A percentile compares a stretch with the other conserved stretches of the same genome.
phyloP scores from a whole-genome alignment of 2,113 vertebrate genomes.

The Leptobrachium leishanense region DNA sequence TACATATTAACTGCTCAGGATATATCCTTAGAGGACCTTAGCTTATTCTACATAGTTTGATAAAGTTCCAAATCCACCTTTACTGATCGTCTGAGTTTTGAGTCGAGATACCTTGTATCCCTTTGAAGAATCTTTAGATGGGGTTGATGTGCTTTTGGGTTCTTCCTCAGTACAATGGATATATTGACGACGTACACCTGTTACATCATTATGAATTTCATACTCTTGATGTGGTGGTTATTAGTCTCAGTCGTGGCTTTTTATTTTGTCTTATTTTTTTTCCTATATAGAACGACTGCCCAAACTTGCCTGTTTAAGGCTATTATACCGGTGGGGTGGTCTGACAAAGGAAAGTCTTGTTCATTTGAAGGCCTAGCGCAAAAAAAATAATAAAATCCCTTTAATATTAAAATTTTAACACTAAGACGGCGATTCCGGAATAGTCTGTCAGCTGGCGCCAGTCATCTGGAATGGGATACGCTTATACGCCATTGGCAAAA shows the following conservation, averaged over 20 bases:
- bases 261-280: conserved; percentile 8
- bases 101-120: conserved; percentile 48
- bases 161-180: conserved; percentile 59
- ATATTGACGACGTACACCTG: conserved; percentile 71
- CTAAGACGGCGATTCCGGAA: conserved; percentile 17
- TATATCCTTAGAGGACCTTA: conserved; percentile 48
- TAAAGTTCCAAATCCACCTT: conserved; percentile 52
- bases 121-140: conserved; percentile 56
- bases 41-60: conserved; percentile 59
- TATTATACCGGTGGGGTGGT: conserved; percentile 62
- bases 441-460: conserved; percentile 33
- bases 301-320: conserved; percentile 59
- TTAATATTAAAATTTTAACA: no score
- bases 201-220: conserved; percentile 61
- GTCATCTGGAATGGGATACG: conserved; percentile 23
- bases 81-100: conserved; percentile 61
- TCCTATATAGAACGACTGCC: conserved; percentile 56
- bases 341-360: conserved; percentile 59
- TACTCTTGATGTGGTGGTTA: conserved; percentile 66
- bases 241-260: conserved; percentile 60
- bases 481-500: background rate
- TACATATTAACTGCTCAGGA: conserved; percentile 1
- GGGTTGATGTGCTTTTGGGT: conserved; percentile 55
- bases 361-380: conserved; percentile 46
- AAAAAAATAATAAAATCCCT: conserved; percentile 14